Evolutionary conservation across 1,140 invertebrate species (phyloP), one percentile per base, ranked within the genome.

Genomic region (Drosophila cardini): DNA sequence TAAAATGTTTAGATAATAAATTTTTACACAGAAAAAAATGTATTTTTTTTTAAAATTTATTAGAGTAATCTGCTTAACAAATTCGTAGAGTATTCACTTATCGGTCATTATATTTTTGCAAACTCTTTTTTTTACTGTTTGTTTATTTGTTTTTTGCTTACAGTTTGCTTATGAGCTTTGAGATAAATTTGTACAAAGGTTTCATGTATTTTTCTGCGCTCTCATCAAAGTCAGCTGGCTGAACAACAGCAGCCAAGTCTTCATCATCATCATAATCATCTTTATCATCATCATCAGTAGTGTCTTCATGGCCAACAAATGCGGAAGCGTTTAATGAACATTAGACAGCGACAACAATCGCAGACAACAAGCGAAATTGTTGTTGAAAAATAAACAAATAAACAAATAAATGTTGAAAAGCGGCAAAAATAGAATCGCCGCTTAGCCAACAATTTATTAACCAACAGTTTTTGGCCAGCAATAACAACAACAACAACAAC

Each of bases 301-400:
- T 11, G 53, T 58, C 34, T 53, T 52, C 55, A 60, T 60, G 52
- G 55, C 55, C 63, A 53, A 18, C 70, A 38, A 45, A 85, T 67
- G 78, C 83, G 83, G 79, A 87, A 86, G 76, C 78, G 76, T 86
- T 86, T 82, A 86, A 76, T 78, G 71, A 87, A 81, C 82, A 86
- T 81, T 68, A 72, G 70, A 18, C 71, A 73, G 63, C 61, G 64
- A 71, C 74, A 73, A 65, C 69, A 67, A 73, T 64, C 40, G 60
- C 70, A 72, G n/a, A n/a, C n/a, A 72, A 53, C 30, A 60, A 68
- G 64, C 60, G n/a, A 46, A 63, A 63, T 76, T 69, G 18, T 63
- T 72, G 62, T 63, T 43, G 21, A 45, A 57, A 64, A 64, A 62
- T 50, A 70, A 64, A 61, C 61, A 72, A 72, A 76, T 50, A 56